Evolutionary conservation across 2,888 invertebrate species (phyloP).

Genomic region (Blastobasis lacticolella): DNA sequence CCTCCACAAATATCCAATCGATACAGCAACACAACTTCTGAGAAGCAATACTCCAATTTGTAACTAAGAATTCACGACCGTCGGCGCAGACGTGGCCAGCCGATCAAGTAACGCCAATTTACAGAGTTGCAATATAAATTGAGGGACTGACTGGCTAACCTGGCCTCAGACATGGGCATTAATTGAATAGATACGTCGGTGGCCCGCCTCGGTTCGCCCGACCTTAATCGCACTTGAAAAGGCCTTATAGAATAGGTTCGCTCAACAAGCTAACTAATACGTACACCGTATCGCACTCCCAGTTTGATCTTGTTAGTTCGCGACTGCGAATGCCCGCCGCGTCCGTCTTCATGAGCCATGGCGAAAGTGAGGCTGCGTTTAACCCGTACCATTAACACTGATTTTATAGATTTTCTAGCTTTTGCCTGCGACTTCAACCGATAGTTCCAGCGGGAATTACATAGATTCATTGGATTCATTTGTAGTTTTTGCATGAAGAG

Average conservation of each 20-base stretch:
- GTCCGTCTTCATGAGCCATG: conserved; percentile 13
- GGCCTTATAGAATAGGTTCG: conserved; percentile 43
- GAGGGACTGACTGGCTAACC: conserved; percentile 43
- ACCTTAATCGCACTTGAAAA: conserved; percentile 69
- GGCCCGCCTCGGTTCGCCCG: conserved; percentile 52
- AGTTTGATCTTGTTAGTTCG: conserved; percentile 44
- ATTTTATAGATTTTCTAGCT: not conserved
- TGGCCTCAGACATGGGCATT: conserved; percentile 50
- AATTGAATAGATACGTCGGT: conserved; percentile 71
- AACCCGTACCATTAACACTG: not conserved
- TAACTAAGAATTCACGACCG: conserved; percentile 34
- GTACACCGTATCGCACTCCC: conserved; percentile 60
- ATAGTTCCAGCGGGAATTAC: too few species aligned
- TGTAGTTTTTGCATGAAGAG: too few species aligned
- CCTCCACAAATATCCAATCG: not conserved
- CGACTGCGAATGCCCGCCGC: conserved; percentile 10
- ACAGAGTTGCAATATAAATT: conserved; percentile 57
- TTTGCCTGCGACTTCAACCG: too few species aligned
- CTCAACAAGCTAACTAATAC: conserved; percentile 50
- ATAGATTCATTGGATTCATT: too few species aligned
- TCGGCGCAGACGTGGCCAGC: conserved; percentile 27
- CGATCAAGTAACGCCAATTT: conserved; percentile 58
- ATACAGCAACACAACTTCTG: conserved; percentile 6
- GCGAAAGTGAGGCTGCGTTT: not conserved
- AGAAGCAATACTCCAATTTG: conserved; percentile 41